These are phyloP conservation scores for Pogonophryne albipinna DNA, from an alignment of 2,797 vertebrate species.

Conservation along the genomic window DNA sequence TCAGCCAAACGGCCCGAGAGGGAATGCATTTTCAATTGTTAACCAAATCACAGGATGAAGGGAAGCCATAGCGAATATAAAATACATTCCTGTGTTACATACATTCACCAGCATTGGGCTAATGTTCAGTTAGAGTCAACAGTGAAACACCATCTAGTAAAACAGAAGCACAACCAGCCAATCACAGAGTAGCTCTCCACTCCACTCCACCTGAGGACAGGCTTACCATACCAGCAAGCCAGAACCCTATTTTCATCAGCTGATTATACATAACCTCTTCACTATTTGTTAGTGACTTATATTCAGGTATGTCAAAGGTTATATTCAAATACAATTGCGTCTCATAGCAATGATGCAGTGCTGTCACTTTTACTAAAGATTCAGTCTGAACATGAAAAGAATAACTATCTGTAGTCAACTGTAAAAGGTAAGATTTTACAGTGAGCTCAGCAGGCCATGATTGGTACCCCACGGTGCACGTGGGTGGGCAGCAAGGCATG, in stretches of 20 bases:
- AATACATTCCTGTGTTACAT: neutral
- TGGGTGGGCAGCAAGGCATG: neutral
- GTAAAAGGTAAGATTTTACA: neutral
- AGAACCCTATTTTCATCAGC: conserved; percentile 22
- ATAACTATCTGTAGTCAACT: neutral
- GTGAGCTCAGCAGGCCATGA: neutral
- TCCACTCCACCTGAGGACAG: conserved; percentile 47
- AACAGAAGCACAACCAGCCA: conserved; percentile 41
- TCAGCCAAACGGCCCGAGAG: conserved; percentile 31
- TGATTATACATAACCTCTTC: neutral
- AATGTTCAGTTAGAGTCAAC: conserved; percentile 3
- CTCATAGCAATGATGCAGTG: too few relatives aligned
- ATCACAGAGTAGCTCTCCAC: conserved; percentile 40
- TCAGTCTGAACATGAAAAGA: too few relatives aligned
- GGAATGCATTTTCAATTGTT: conserved; percentile 33
- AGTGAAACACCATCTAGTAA: conserved; percentile 46
- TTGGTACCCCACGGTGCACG: neutral
- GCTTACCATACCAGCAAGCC: conserved; percentile 9
- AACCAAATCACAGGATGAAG: conserved; percentile 6
- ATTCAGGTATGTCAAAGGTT: too few relatives aligned
- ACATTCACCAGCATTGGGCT: neutral
- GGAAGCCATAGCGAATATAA: conserved; percentile 11
- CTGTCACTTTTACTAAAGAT: too few relatives aligned
- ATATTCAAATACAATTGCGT: too few relatives aligned
- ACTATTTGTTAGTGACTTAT: neutral